Conservation (phyloP, 1,140 invertebrate genomes). For the Araneus ventricosus region DNA sequence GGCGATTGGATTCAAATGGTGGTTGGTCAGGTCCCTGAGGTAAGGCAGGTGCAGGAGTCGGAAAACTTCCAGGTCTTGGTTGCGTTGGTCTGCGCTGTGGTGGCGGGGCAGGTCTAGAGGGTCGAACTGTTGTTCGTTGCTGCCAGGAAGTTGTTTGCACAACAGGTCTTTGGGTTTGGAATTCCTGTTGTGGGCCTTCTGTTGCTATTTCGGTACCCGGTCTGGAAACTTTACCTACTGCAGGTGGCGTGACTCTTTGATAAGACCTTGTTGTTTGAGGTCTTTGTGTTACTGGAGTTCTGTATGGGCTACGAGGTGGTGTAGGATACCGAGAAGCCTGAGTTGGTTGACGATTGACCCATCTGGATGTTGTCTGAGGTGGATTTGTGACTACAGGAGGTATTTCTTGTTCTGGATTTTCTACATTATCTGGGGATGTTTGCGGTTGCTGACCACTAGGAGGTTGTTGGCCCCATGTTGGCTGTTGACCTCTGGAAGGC, state of each 20-base stretch:
- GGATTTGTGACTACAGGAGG: conserved; percentile 36
- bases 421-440: not conserved
- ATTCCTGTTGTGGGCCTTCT: not conserved
- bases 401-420: conserved; percentile 39
- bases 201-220: not conserved
- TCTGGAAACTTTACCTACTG: not conserved
- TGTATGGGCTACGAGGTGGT: not conserved
- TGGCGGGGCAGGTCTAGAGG: not conserved
- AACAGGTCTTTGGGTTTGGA: conserved; percentile 7
- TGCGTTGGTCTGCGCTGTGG: conserved; percentile 39
- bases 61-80: conserved; percentile 51
- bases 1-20: conserved; percentile 60
- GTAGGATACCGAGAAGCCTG: conserved; percentile 59
- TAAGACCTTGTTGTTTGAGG: conserved; percentile 53
- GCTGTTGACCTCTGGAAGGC: not conserved
- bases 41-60: not conserved
- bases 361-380: conserved; percentile 16
- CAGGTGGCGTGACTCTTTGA: not conserved
- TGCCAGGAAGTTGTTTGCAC: conserved; percentile 16
- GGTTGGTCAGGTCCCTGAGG: not conserved
- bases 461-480: not conserved
- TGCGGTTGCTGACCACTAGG: conserved; percentile 19
- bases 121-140: not conserved
- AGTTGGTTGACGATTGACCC: conserved; percentile 66
- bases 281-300: conserved; percentile 20